phyloP scores from a whole-genome alignment of 2,888 invertebrate species.

The Norana najaformis region DNA sequence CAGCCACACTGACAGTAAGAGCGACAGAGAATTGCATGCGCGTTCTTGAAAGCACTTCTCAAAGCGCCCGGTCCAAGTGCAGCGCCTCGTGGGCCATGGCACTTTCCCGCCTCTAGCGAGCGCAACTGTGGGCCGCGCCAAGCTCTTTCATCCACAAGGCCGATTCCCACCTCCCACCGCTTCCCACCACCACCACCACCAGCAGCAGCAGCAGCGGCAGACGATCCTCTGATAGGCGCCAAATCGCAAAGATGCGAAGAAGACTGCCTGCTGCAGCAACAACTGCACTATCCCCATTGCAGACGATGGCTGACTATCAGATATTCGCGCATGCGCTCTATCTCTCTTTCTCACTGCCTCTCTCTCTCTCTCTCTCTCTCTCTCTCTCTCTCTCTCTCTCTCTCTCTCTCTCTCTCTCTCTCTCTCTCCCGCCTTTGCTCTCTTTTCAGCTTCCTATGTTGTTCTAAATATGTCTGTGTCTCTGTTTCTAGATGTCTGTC shows the following conservation, averaged over 20 bases:
- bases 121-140: not conserved
- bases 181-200: not conserved
- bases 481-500: not conserved
- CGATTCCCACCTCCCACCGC: not conserved
- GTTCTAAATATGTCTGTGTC: not conserved
- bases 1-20: not conserved
- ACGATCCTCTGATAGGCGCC: not conserved
- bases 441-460: no score
- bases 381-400: not conserved
- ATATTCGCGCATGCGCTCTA: constrained; percentile 6
- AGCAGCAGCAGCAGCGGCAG: not conserved
- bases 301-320: not conserved
- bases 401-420: no score
- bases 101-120: constrained; percentile 5
- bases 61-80: not conserved
- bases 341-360: not conserved
- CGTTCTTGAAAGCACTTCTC: constrained; percentile 5
- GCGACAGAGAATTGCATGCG: not conserved
- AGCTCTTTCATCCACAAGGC: no score
- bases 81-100: not conserved
- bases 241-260: not conserved
- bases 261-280: not conserved
- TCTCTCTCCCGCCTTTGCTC: not conserved
- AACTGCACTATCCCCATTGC: not conserved
- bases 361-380: not conserved